Percentiles rank a stretch among this genome's conserved stretches.
Conservation (phyloP, 2,888 invertebrate genomes). For the Timandra comae region DNA sequence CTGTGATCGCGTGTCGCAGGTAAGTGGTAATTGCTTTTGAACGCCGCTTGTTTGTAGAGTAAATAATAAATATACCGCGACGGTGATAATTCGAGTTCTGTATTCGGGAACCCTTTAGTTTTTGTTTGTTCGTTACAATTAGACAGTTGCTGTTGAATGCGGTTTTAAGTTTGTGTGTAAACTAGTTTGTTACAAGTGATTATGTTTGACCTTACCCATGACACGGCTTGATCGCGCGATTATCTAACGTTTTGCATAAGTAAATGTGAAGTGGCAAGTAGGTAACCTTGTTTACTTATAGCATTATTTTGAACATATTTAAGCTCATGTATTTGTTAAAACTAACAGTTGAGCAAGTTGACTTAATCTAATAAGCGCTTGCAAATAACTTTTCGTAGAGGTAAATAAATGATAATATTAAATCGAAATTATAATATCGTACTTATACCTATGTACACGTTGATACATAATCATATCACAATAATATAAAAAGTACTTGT, state of each 20-base stretch:
- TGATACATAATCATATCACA: too few species aligned
- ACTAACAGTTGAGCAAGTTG: too few species aligned
- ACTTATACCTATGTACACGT: too few species aligned
- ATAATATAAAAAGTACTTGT: too few species aligned
- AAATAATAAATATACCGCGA: slow-evolving; percentile 51
- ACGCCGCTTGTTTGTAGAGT: slow-evolving; percentile 62
- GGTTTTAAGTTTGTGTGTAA: slow-evolving; percentile 25
- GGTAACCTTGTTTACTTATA: too few species aligned
- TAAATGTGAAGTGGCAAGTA: slow-evolving; percentile 5
- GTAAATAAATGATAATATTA: too few species aligned
- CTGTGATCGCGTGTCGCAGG: slow-evolving; percentile 73
- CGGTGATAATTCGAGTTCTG: slow-evolving; percentile 35
- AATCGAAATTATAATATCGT: too few species aligned
- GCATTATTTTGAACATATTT: too few species aligned
- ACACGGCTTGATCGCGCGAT: slow-evolving; percentile 5
- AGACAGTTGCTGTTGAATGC: slow-evolving; percentile 41
- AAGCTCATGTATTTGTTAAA: too few species aligned
- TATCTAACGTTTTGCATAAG: slow-evolving; percentile 7
- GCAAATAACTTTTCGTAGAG: too few species aligned
- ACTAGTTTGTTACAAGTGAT: slow-evolving; percentile 6
- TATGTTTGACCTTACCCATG: slow-evolving; percentile 12
- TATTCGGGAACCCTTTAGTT: slow-evolving; percentile 53
- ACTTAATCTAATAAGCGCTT: too few species aligned
- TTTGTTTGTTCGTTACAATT: slow-evolving; percentile 55
- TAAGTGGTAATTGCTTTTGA: slow-evolving; percentile 73